Evolutionary conservation across 2,888 invertebrate genomes (phyloP).

Genomic region (Scaeva pyrastri): DNA sequence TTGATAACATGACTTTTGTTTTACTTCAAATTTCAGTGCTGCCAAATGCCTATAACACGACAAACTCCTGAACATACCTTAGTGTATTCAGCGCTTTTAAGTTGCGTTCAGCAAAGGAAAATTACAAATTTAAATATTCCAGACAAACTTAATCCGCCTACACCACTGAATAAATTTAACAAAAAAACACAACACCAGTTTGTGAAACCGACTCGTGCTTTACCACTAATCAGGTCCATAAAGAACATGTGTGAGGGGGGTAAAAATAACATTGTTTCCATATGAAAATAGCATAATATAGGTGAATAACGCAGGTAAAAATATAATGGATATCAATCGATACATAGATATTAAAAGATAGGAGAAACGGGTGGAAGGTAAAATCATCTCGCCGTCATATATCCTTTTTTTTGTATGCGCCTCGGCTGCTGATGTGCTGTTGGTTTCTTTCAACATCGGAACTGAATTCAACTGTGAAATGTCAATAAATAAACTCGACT

Average conservation of each 20-base stretch:
- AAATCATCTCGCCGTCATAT: not conserved
- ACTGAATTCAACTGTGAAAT: constrained; percentile 63
- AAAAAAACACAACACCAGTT: not conserved
- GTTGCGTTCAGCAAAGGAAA: too few relatives aligned
- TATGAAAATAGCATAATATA: not conserved
- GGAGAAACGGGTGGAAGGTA: not conserved
- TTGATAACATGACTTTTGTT: too few relatives aligned
- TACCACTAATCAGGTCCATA: constrained; percentile 2
- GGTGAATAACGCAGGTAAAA: constrained; percentile 29
- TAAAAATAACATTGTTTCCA: constrained; percentile 17
- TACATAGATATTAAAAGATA: constrained; percentile 5
- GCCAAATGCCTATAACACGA: too few relatives aligned
- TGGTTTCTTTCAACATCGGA: constrained; percentile 12
- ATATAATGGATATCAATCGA: constrained; percentile 22
- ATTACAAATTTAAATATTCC: too few relatives aligned
- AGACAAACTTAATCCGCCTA: too few relatives aligned
- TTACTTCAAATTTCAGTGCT: too few relatives aligned
- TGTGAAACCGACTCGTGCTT: constrained; percentile 11
- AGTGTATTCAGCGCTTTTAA: too few relatives aligned
- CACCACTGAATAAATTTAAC: constrained; percentile 15
- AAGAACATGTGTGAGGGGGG: constrained; percentile 16
- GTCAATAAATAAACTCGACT: constrained; percentile 59
- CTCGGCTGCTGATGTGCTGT: not conserved
- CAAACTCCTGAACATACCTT: too few relatives aligned
- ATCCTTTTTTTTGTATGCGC: constrained; percentile 2